Evolutionary conservation across 2,888 invertebrate species (phyloP), one percentile per base, ranked within the genome.

Genomic region (Drosophila quinaria): DNA sequence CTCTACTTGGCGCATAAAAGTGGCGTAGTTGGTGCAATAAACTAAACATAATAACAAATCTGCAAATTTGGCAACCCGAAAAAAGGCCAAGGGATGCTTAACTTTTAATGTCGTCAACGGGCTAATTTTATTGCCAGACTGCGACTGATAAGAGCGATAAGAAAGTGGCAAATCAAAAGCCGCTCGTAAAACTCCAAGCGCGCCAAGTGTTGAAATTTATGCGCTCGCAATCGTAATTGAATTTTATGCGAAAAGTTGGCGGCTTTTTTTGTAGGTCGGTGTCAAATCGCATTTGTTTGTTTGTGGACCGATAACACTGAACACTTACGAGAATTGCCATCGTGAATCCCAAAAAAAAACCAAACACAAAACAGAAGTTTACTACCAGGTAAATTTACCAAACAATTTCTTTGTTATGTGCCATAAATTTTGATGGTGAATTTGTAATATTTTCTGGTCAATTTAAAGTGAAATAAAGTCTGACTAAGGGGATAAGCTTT

Each of bases 171-270:
- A 78, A 70, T 74, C 71, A 77, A 74, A 70, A 50, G 54, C 58
- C n/a, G 71, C 63, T 78, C 77, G 66, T 78, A 70, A 77, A 74
- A 74, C 44, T 33, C 29, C 29, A 29, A 29, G 29, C 54, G 41
- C 50, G 63, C 63, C 70, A 78, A 87, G 88, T 86, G 79, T 73
- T 73, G 55, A 74, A 80, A 81, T 89, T 81, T 78, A 81, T 81
- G 74, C 63, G 69, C 70, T 55, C 55, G 62, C 77, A 80, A 80
- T 77, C 71, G 83, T 74, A 87, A 87, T 89, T 87, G 81, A 87
- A 87, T 87, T 89, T 87, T 74, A 89, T 84, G 84, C 59, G 74
- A 76, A 79, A 87, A 84, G 72, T 81, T 85, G 63, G 44, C 55
- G 64, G 60, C 19, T 35, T 52, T 74, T 74, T 70, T 63, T 64